Conservation (phyloP, 2,888 invertebrate genomes). For the Agrochola lota region DNA sequence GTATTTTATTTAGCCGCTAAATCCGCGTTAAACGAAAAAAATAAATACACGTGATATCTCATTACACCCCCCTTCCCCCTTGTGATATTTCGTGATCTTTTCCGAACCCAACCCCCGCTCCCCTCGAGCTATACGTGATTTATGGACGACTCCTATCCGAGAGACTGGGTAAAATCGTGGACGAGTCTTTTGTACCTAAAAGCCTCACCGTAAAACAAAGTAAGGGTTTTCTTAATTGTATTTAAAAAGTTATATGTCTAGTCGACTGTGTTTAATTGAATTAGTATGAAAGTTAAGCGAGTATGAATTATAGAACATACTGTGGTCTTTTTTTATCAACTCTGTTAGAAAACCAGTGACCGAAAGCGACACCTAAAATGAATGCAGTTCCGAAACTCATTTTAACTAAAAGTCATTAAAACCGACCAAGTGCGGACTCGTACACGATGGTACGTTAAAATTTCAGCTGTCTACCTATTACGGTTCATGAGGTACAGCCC, state of each 20-base stretch:
- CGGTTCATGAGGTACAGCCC: too few relatives aligned
- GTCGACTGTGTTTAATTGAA: background rate
- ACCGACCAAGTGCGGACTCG: too few relatives aligned
- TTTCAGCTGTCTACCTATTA: too few relatives aligned
- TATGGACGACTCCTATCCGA: background rate
- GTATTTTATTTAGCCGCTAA: too few relatives aligned
- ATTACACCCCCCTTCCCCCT: too few relatives aligned
- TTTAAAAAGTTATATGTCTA: background rate
- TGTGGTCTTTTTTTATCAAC: background rate
- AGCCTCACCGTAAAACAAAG: slow-evolving; percentile 2
- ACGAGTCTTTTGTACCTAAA: background rate
- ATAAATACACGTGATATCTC: too few relatives aligned
- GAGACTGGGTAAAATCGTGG: slow-evolving; percentile 5
- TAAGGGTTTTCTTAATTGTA: background rate
- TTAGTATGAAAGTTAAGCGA: background rate
- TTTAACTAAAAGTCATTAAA: slow-evolving; percentile 2
- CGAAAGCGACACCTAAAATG: background rate
- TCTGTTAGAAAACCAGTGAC: background rate
- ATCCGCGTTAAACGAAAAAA: too few relatives aligned
- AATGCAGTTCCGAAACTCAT: slow-evolving; percentile 14
- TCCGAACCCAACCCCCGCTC: too few relatives aligned
- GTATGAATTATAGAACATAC: background rate
- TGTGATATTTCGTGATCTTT: too few relatives aligned
- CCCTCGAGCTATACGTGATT: too few relatives aligned
- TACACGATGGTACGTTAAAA: too few relatives aligned